Evolutionary conservation across 1,140 invertebrate species (phyloP).

Genomic region (Dermatophagoides farinae): DNA sequence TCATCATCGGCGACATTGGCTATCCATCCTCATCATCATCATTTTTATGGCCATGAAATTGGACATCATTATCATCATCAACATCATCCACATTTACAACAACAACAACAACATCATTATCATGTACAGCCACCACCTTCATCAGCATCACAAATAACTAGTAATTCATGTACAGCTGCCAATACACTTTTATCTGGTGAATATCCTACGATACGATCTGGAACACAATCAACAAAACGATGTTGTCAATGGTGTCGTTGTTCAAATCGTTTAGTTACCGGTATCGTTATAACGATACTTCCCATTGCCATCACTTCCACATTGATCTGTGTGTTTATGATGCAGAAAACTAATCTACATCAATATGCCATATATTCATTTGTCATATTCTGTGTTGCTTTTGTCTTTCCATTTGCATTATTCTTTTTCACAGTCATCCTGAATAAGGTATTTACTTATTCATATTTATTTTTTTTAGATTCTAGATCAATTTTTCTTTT

Average conservation of each 20-base stretch:
- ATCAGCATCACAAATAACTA: not conserved
- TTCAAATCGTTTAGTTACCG: slow-evolving; percentile 5
- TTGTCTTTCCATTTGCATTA: slow-evolving; percentile 10
- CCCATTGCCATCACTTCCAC: slow-evolving; percentile 7
- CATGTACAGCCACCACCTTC: not conserved
- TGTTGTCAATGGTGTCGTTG: not conserved
- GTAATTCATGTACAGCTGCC: not conserved
- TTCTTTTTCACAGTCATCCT: slow-evolving; percentile 10
- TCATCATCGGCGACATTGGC: not conserved
- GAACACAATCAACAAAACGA: not conserved
- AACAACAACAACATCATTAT: not conserved
- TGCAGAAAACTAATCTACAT: slow-evolving; percentile 13
- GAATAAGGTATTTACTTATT: slow-evolving; percentile 2
- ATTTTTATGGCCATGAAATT: not conserved
- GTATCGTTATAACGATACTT: slow-evolving; percentile 6
- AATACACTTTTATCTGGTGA: not conserved
- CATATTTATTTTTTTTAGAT: not conserved
- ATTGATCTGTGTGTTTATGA: slow-evolving; percentile 8
- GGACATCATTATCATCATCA: slow-evolving; percentile 1
- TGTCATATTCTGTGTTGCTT: slow-evolving; percentile 8
- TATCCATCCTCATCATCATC: slow-evolving; percentile 3
- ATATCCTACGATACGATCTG: not conserved
- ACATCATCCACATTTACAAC: not conserved
- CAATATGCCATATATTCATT: slow-evolving; percentile 11
- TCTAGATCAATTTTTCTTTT: not conserved